Conservation (phyloP, 2,888 invertebrate species). For the Lissonota sp. region DNA sequence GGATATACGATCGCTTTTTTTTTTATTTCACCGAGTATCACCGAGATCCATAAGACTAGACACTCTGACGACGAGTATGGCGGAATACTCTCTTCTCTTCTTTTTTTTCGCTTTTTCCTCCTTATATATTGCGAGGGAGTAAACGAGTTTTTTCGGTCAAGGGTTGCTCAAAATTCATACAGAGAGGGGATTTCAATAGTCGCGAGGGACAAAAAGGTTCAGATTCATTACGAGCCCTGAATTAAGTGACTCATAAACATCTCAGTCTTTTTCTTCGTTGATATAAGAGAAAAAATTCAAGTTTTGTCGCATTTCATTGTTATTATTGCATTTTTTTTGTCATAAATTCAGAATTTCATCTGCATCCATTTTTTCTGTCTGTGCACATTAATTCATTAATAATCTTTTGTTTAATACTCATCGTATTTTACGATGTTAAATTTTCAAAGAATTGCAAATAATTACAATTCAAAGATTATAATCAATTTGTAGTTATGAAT, state of each 20-base stretch:
- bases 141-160: conserved; percentile 47
- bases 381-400: no score
- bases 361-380: no score
- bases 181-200: conserved; percentile 5
- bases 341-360: no score
- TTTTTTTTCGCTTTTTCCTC: conserved; percentile 11
- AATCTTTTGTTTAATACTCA: no score
- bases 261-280: neutral
- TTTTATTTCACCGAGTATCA: conserved; percentile 6
- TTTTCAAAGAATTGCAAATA: no score
- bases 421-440: no score
- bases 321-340: no score
- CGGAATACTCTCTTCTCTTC: conserved; percentile 23
- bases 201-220: conserved; percentile 19
- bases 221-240: neutral
- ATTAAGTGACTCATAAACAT: neutral
- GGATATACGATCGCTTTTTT: conserved; percentile 9
- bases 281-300: conserved; percentile 2
- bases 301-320: no score
- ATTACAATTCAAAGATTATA: no score
- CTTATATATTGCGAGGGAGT: conserved; percentile 11
- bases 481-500: no score
- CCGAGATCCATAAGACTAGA: conserved; percentile 10
- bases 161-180: conserved; percentile 50
- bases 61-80: conserved; percentile 20